These are phyloP conservation scores for Pemphredon lugubris DNA, from an alignment of 2,888 invertebrate genomes.

Conservation along the genomic window DNA sequence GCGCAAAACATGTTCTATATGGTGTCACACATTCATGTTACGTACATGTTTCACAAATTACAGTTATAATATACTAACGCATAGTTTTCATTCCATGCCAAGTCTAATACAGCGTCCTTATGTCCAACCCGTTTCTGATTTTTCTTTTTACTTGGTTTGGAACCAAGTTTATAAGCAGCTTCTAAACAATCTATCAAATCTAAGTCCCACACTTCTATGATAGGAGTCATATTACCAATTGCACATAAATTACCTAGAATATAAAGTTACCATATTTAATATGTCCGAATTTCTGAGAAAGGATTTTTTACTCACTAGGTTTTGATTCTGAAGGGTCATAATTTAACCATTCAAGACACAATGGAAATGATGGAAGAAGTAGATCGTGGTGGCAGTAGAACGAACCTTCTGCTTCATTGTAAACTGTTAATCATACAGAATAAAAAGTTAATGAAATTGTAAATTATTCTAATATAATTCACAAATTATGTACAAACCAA, in stretches of 20 bases:
- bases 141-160: slow-evolving; percentile 88
- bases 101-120: slow-evolving; percentile 93
- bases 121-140: slow-evolving; percentile 89
- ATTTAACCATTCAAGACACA: slow-evolving; percentile 96
- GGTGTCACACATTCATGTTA: neutral
- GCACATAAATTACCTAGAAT: slow-evolving; percentile 91
- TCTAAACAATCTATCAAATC: slow-evolving; percentile 96
- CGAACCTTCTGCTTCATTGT: slow-evolving; percentile 93
- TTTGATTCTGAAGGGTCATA: slow-evolving; percentile 90
- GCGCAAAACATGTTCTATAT: too few species aligned
- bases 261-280: slow-evolving; percentile 5
- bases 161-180: slow-evolving; percentile 91
- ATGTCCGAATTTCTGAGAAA: too few species aligned
- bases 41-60: neutral
- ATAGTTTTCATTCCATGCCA: slow-evolving; percentile 94
- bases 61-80: slow-evolving; percentile 81
- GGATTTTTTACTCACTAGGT: slow-evolving; percentile 81
- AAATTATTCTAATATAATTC: neutral
- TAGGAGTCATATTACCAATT: slow-evolving; percentile 94
- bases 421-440: slow-evolving; percentile 86
- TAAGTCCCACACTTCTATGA: slow-evolving; percentile 98
- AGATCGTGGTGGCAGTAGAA: slow-evolving; percentile 98
- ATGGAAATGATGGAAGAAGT: slow-evolving; percentile 92
- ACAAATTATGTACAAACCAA: slow-evolving; percentile 83
- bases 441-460: neutral